Base-by-base conservation (phyloP, 2,797 vertebrate genomes). In the Melanotaenia pygmaea region DNA sequence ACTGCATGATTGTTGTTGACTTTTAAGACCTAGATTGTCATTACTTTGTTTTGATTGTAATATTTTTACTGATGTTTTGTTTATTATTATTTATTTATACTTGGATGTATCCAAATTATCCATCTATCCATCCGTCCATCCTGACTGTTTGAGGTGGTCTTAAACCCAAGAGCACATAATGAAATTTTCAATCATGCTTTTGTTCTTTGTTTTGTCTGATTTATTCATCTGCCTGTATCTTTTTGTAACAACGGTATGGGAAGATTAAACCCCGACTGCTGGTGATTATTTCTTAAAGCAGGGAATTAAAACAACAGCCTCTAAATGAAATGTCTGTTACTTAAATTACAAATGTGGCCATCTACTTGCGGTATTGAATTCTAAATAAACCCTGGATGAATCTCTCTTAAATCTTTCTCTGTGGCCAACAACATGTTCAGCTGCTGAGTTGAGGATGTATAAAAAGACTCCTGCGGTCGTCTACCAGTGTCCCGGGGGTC, bases 391-490 rank as follows among this genome's bases (percentile, higher is more conserved):
- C 10, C 57, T 28, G 40, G 37, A 9, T 58, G 37, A 45, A 38
- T 74, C 35, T 53, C 32, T 66, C 34, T 64, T 1, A 34, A 50
- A 38, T 74, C 32, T 50, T 24, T 66, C 26, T 64, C 1, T 26
- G 13, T 51, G 56, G 26, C 64, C 37, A 61, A 43, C 63, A 68
- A 66, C 72, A 64, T 43, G 22, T 35, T 54, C 63, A 53, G 45
- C 54, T 45, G 71, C 82, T 8, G 67, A 8, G 63, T 75, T 76
- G 56, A 30, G 61, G 77, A 67, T 83, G 87, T 90, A 90, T 88
- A 91, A 90, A 89, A 92, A 91, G 86, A 86, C 74, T 87, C 90
- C 80, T 71, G 76, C n/a, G 76, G 70, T 76, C 28, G 80, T 85
- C 81, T 81, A 72, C 5, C 34, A 74, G 65, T 22, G 43, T 85